These are phyloP conservation scores for Garrulus glandarius DNA, from an alignment of 2,797 vertebrate genomes.

Conservation along the genomic window DNA sequence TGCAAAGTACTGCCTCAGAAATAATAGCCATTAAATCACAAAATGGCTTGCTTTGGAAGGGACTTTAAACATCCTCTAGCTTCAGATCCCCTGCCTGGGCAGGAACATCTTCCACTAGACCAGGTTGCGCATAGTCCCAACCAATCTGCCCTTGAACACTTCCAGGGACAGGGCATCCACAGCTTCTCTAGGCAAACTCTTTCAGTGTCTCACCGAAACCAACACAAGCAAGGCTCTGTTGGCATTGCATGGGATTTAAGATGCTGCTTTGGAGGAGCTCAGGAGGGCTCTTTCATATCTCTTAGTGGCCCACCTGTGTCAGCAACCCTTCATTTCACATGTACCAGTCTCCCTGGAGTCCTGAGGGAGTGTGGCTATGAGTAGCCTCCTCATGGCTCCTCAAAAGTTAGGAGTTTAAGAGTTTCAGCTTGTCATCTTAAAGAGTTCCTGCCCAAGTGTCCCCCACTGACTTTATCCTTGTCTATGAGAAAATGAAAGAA, in stretches of 20 bases:
- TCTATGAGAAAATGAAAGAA: background rate
- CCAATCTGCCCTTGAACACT: background rate
- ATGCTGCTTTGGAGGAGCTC: background rate
- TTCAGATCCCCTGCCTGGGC: background rate
- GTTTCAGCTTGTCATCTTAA: background rate
- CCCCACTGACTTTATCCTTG: background rate
- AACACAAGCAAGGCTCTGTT: background rate
- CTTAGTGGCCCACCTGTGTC: background rate
- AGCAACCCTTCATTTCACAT: background rate
- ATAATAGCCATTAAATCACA: background rate
- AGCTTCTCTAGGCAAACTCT: background rate
- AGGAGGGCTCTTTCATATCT: rapidly evolving
- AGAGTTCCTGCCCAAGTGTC: background rate
- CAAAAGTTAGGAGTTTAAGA: background rate
- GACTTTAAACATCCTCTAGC: background rate
- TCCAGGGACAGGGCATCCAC: background rate
- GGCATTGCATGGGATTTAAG: background rate
- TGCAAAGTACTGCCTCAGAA: background rate
- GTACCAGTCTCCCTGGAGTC: background rate
- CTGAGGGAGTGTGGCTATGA: rapidly evolving
- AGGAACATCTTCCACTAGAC: background rate
- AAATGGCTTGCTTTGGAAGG: background rate
- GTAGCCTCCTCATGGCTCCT: background rate
- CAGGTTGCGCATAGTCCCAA: background rate
- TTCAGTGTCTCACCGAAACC: background rate